These are phyloP conservation scores for Syncerus caffer DNA, from an alignment of 2,797 vertebrate species.

Conservation along the genomic window DNA sequence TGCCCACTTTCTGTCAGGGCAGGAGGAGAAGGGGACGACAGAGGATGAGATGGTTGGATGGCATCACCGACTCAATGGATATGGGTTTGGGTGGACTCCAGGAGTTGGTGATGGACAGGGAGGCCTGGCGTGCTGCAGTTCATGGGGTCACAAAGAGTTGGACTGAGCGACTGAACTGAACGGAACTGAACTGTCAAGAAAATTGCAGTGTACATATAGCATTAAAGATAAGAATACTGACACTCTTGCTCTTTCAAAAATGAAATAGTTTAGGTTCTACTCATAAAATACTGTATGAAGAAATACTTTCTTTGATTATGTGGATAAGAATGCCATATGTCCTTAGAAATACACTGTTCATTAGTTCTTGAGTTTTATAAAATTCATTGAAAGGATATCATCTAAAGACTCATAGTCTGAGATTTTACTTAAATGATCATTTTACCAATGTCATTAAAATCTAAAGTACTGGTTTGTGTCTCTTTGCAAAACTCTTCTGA, in stretches of 20 bases:
- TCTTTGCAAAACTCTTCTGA: background rate
- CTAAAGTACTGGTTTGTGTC: background rate
- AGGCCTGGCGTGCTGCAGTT: no score
- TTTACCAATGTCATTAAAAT: background rate
- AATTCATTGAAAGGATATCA: background rate
- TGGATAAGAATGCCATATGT: background rate
- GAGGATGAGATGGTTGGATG: no score
- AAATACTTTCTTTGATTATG: background rate
- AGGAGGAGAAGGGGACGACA: no score
- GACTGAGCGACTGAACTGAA: no score
- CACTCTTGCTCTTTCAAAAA: background rate
- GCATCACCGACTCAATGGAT: no score
- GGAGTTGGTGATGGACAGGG: no score
- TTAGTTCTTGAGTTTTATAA: slow-evolving; percentile 13
- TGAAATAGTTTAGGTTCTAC: background rate
- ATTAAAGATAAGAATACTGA: slow-evolving; percentile 1
- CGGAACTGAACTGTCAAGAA: background rate
- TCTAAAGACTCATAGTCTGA: slow-evolving; percentile 4
- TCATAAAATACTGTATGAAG: background rate
- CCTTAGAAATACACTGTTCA: background rate
- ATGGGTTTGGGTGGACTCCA: no score
- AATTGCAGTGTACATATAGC: background rate
- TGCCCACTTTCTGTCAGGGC: background rate
- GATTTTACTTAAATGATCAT: background rate
- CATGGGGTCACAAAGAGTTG: accelerated